Percentiles rank a stretch among this genome's conserved stretches.
Evolutionary conservation across 2,888 invertebrate genomes (phyloP).

Genomic region (Tetheella fluctuosa): DNA sequence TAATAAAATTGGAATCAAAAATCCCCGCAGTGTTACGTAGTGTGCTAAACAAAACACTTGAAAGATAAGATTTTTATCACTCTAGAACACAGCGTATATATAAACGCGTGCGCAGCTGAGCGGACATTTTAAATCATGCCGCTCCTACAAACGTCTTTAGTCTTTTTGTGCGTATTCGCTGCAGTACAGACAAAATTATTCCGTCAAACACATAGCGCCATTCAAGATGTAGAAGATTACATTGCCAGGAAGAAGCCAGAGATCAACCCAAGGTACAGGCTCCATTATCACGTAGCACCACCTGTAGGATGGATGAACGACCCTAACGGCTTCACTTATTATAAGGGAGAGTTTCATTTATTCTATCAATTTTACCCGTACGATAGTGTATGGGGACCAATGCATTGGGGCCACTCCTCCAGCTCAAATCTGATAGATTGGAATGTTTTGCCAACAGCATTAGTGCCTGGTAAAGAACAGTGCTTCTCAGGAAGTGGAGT

Average conservation of each 20-base stretch:
- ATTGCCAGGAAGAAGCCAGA: slow-evolving; percentile 57
- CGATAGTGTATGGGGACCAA: slow-evolving; percentile 72
- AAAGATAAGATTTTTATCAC: slow-evolving; percentile 17
- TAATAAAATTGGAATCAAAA: slow-evolving; percentile 4
- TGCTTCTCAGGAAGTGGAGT: slow-evolving; percentile 80
- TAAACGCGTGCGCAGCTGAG: not conserved
- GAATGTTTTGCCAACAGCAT: slow-evolving; percentile 75
- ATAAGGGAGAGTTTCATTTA: slow-evolving; percentile 78
- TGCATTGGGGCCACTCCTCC: slow-evolving; percentile 82
- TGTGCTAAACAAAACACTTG: slow-evolving; percentile 17
- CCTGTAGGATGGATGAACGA: slow-evolving; percentile 84
- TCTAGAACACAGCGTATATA: not conserved
- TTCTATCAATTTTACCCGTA: slow-evolving; percentile 83
- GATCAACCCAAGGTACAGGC: slow-evolving; percentile 65
- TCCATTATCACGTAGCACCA: slow-evolving; percentile 68
- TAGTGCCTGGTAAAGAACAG: slow-evolving; percentile 71
- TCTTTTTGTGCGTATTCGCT: slow-evolving; percentile 39
- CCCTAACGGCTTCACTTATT: slow-evolving; percentile 82
- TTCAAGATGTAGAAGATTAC: slow-evolving; percentile 59
- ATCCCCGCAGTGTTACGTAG: not conserved
- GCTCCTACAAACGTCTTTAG: slow-evolving; percentile 11
- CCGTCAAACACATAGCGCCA: slow-evolving; percentile 40
- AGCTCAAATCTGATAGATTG: slow-evolving; percentile 79
- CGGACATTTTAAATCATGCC: slow-evolving; percentile 1
- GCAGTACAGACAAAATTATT: slow-evolving; percentile 35